Percentiles rank a stretch among this genome's conserved stretches.
Evolutionary conservation across 2,888 invertebrate genomes (phyloP).

Genomic region (Arge pagana): DNA sequence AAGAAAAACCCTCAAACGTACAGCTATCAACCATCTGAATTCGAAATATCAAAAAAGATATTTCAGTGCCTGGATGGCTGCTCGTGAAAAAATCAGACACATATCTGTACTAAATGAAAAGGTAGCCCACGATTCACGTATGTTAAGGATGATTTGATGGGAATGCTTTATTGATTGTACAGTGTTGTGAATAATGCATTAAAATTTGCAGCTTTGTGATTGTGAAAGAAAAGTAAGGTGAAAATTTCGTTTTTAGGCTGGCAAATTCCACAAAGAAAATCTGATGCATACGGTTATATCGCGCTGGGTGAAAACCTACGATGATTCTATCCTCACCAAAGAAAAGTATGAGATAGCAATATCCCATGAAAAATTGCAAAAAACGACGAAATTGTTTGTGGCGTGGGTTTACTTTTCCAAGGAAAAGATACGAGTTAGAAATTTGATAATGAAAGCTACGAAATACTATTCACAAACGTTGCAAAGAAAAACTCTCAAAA

Average conservation of each 20-base stretch:
- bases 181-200: neutral
- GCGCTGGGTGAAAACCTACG: constrained; percentile 7
- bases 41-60: neutral
- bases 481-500: constrained; percentile 1
- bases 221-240: neutral
- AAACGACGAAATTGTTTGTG: neutral
- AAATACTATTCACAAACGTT: constrained; percentile 6
- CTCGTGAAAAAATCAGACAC: neutral
- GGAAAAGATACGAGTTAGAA: constrained; percentile 1
- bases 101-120: neutral
- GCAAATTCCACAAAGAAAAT: neutral
- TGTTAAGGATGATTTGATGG: too few relatives aligned
- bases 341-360: neutral
- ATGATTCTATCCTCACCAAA: constrained; percentile 2
- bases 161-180: neutral
- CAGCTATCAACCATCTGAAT: neutral
- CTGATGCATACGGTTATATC: constrained; percentile 3
- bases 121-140: too few relatives aligned
- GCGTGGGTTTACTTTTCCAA: constrained; percentile 12
- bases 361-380: constrained; percentile 2
- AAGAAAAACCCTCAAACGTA: neutral
- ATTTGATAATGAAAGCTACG: constrained; percentile 6
- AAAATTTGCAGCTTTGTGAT: neutral
- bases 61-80: constrained; percentile 1
- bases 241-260: constrained; percentile 1